Conservation (phyloP, 2,797 vertebrate genomes). For the Setipinna tenuifilis region DNA sequence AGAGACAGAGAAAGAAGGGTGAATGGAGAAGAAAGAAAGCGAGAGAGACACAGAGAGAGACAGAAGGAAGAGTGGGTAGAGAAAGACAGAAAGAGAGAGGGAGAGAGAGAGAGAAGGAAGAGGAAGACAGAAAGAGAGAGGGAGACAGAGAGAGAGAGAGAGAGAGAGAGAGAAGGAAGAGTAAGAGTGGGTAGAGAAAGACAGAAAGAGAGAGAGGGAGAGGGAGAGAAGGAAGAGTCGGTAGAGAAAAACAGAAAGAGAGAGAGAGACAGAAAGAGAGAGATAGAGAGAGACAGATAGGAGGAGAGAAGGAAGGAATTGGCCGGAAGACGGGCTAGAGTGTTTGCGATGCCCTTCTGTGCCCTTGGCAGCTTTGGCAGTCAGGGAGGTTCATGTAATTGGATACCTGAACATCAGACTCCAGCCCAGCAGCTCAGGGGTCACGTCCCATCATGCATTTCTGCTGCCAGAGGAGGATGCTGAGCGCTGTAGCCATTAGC, state of each 20-base stretch:
- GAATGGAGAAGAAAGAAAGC: background rate
- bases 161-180: too few species aligned
- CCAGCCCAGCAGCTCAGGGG: constrained; percentile 8
- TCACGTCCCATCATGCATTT: constrained; percentile 19
- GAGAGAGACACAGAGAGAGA: background rate
- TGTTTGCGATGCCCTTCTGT: background rate
- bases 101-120: background rate
- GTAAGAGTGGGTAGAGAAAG: too few species aligned
- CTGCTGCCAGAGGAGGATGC: constrained; percentile 26
- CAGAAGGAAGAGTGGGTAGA: background rate
- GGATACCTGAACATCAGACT: constrained; percentile 29
- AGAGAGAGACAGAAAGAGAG: too few species aligned
- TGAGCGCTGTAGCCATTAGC: constrained; percentile 33
- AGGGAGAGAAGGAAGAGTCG: too few species aligned
- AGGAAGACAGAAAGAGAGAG: background rate
- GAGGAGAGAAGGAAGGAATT: too few species aligned
- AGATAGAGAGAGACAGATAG: too few species aligned
- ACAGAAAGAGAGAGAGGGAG: too few species aligned
- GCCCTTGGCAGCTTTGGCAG: constrained; percentile 17
- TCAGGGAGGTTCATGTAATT: constrained; percentile 39
- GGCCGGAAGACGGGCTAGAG: too few species aligned
- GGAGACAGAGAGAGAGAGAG: too few species aligned
- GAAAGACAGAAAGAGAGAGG: background rate
- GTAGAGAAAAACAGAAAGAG: too few species aligned
- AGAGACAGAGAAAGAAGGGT: background rate